A percentile compares a stretch with the other conserved stretches of the same genome.
phyloP scores from a whole-genome alignment of 2,113 vertebrate genomes.

The Pedetes capensis region DNA sequence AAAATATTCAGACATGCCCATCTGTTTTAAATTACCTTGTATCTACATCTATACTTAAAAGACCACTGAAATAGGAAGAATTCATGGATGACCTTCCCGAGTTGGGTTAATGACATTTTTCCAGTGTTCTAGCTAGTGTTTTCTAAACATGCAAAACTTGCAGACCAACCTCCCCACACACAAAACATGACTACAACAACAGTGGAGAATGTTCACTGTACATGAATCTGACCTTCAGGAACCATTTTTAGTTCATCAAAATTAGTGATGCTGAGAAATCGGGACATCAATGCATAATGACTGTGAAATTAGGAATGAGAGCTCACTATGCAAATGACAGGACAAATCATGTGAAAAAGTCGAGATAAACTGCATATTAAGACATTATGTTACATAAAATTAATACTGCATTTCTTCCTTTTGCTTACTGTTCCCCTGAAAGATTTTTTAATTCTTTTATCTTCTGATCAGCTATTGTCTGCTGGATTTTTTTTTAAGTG shows the following conservation, averaged over 20 bases:
- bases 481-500: conserved; percentile 76
- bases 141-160: conserved; percentile 41
- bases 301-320: conserved; percentile 98
- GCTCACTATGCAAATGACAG: conserved; percentile 94
- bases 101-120: conserved; percentile 23
- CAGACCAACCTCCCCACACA: neutral
- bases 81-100: neutral
- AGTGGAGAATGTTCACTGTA: conserved; percentile 60
- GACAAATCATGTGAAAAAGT: conserved; percentile 96
- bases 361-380: conserved; percentile 96
- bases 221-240: conserved; percentile 94
- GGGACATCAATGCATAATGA: conserved; percentile 98
- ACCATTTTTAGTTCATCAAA: conserved; percentile 97
- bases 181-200: conserved; percentile 67
- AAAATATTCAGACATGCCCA: conserved; percentile 71
- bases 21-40: conserved; percentile 71
- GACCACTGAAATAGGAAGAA: neutral
- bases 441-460: conserved; percentile 83
- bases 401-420: conserved; percentile 89
- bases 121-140: conserved; percentile 4
- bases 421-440: conserved; percentile 84
- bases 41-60: conserved; percentile 19
- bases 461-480: conserved; percentile 88
- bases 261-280: conserved; percentile 98
- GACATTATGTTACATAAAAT: conserved; percentile 92